Percentiles rank a stretch among this genome's conserved stretches.
phyloP scores from a whole-genome alignment of 2,797 vertebrate genomes.

The Cichlasoma orientale region DNA sequence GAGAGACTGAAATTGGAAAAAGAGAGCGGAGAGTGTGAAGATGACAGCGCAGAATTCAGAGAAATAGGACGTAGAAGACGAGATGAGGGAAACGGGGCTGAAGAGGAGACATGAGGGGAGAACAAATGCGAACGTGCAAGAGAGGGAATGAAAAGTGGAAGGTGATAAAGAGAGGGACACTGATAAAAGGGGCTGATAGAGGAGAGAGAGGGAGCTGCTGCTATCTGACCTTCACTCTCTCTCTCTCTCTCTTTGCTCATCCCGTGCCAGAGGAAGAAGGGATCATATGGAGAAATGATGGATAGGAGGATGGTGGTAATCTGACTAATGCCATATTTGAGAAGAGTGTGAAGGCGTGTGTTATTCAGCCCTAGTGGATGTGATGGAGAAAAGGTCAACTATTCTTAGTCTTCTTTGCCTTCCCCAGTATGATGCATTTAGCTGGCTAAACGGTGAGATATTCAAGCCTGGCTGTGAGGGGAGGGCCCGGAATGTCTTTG shows the following conservation, averaged over 20 bases:
- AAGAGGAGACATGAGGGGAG: slow-evolving; percentile 28
- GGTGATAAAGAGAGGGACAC: slow-evolving; percentile 46
- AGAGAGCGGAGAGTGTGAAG: slow-evolving; percentile 32
- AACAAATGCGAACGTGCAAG: slow-evolving; percentile 39
- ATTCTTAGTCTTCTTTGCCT: slow-evolving; percentile 62
- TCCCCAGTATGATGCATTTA: slow-evolving; percentile 51
- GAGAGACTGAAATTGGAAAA: slow-evolving; percentile 38
- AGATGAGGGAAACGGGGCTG: slow-evolving; percentile 28
- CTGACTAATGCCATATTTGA: slow-evolving; percentile 70
- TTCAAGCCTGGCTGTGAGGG: neutral
- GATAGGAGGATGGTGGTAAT: slow-evolving; percentile 60
- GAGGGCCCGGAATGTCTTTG: neutral
- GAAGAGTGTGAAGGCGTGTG: slow-evolving; percentile 63
- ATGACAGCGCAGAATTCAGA: slow-evolving; percentile 49
- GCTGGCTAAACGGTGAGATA: slow-evolving; percentile 24
- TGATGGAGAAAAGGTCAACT: slow-evolving; percentile 70
- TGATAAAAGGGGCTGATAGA: slow-evolving; percentile 52
- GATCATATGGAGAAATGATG: slow-evolving; percentile 56
- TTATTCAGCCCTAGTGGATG: slow-evolving; percentile 60
- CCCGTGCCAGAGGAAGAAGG: slow-evolving; percentile 51
- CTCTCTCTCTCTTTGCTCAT: slow-evolving; percentile 22
- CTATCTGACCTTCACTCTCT: slow-evolving; percentile 66
- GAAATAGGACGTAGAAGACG: slow-evolving; percentile 11
- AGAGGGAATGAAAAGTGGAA: slow-evolving; percentile 47
- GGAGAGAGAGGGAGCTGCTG: slow-evolving; percentile 39